Base-by-base conservation (phyloP, 2,113 vertebrate genomes). In the Festucalex cinctus region DNA sequence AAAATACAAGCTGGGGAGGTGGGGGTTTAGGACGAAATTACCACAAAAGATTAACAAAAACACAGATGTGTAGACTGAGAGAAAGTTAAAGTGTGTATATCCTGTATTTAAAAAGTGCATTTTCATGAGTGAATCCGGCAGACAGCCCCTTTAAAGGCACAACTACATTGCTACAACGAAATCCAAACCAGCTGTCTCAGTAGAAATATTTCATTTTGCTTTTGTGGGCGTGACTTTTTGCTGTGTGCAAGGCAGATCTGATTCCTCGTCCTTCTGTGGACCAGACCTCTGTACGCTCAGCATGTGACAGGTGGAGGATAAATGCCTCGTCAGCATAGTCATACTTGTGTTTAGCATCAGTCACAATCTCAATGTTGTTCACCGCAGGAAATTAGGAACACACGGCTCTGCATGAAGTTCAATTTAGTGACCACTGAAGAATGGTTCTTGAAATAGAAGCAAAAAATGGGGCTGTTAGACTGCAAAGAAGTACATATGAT, bases 321-420 rank as follows among this genome's bases (percentile, higher is more conserved):
- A 20, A 22, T 75, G 77, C 68, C 6, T 0, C 6, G 69, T 85
- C 85, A 86, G 76, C 69, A n/a, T 32, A 32, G 28, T 32, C 28
- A 60, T 70, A 64, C 26, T 19, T 10, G 36, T 63, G 58, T 78
- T 80, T 71, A 75, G 73, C 68, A 70, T 78, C 63, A 51, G 79
- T 77, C 71, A 76, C 36, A 77, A 76, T 72, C 57, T 43, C 71
- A 46, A 8, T 79, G 68, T 75, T 77, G 84, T 44, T 57, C 58
- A 78, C 70, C 76, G 79, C 75, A 76, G 61, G 54, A 78, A n/a
- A n/a, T n/a, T n/a, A n/a, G n/a, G n/a, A n/a, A 66, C 17, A 16
- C 24, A 5, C 59, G 39, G 3, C 71, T 66, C 39, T 65, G 17
- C 37, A 32, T 28, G 9, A 2, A 56, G 37, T 74, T 82, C 79